Percentiles rank a stretch among this genome's conserved stretches.
Evolutionary conservation across 2,888 invertebrate genomes (phyloP).

Genomic region (Geophilus truncorum): DNA sequence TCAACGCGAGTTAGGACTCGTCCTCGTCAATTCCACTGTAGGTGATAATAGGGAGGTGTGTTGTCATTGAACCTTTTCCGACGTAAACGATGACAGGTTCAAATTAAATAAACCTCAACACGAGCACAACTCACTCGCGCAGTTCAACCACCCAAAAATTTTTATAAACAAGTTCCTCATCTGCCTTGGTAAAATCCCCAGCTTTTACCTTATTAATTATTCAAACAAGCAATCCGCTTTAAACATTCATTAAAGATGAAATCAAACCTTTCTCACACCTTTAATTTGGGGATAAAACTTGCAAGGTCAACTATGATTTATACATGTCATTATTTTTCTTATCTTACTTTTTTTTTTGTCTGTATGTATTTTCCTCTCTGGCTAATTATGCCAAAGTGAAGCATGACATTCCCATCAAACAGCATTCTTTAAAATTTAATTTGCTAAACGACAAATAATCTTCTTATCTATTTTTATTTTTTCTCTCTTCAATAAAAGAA

Average conservation of each 20-base stretch:
- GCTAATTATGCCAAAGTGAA: neutral
- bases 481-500: neutral
- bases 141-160: neutral
- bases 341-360: neutral
- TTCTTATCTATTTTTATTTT: neutral
- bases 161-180: neutral
- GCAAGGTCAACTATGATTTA: neutral
- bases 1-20: neutral
- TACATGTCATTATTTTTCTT: neutral
- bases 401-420: constrained; percentile 8
- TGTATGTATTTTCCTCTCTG: neutral
- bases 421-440: neutral
- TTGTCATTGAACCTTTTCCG: neutral
- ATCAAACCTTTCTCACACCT: constrained; percentile 7
- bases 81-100: neutral
- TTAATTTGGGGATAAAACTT: neutral
- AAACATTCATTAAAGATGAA: constrained; percentile 14
- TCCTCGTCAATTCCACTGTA: neutral
- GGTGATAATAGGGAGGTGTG: neutral
- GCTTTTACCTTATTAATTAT: neutral
- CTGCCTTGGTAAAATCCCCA: too few species aligned
- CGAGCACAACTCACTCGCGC: neutral
- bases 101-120: neutral
- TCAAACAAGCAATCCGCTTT: neutral
- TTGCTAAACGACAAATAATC: neutral